phyloP scores from a whole-genome alignment of 2,113 vertebrate genomes.

The Pollimyrus isidori region DNA sequence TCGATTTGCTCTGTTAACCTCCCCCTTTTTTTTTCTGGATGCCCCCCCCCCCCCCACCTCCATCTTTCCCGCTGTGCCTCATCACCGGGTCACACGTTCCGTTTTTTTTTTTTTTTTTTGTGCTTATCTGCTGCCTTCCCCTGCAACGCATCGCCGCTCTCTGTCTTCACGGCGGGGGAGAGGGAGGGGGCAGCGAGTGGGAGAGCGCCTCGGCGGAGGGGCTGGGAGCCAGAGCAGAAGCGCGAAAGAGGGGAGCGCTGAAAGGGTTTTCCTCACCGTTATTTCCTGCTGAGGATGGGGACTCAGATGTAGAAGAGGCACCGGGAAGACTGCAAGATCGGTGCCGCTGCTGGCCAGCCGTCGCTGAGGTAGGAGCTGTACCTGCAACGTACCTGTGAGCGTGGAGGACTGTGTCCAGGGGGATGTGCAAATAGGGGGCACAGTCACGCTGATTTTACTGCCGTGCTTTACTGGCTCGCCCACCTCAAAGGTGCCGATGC shows the following conservation, averaged over 20 bases:
- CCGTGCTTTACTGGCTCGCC: neutral
- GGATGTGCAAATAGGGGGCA: neutral
- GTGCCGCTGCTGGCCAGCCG: neutral
- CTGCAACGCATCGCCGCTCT: constrained; percentile 1
- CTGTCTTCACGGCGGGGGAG: neutral
- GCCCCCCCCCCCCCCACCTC: neutral
- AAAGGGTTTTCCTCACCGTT: neutral
- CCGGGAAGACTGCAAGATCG: neutral
- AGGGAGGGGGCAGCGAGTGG: neutral
- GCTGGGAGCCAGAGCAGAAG: neutral
- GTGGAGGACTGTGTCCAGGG: neutral
- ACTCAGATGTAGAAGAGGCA: neutral
- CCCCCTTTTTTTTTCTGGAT: neutral
- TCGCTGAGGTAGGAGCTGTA: neutral
- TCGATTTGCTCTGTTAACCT: constrained; percentile 6
- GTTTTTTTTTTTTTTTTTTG: neutral
- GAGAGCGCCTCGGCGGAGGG: neutral
- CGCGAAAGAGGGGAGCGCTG: neutral
- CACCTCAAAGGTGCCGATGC: neutral
- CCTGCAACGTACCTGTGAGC: neutral
- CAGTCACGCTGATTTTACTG: neutral
- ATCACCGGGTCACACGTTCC: neutral
- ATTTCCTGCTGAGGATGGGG: neutral
- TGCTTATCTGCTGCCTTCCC: neutral
- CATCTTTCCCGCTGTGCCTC: neutral